Conservation (phyloP, 2,797 vertebrate genomes). For the Cyprinodon diabolis region DNA sequence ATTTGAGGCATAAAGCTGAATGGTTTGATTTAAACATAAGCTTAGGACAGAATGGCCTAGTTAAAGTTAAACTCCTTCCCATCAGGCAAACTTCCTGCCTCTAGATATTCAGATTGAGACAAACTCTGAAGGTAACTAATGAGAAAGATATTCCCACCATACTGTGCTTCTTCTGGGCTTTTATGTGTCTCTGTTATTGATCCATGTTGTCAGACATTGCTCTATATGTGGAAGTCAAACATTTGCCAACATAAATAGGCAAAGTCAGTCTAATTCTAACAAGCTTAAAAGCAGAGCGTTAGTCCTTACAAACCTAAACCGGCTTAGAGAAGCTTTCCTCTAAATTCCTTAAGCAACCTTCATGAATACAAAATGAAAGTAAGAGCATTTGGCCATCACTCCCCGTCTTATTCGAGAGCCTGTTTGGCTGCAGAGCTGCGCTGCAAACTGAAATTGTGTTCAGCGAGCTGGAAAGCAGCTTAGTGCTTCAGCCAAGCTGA, state of each 20-base stretch:
- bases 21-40: too few relatives aligned
- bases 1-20: too few relatives aligned
- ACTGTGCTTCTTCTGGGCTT: neutral
- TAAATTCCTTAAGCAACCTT: neutral
- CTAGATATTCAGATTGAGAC: too few relatives aligned
- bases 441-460: slow-evolving; percentile 11
- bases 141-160: too few relatives aligned
- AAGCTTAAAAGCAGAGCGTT: neutral
- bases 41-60: neutral
- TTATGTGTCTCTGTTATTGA: neutral
- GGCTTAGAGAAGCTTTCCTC: neutral
- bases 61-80: neutral
- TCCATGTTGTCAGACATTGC: neutral
- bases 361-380: neutral
- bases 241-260: neutral
- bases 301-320: slow-evolving; percentile 1
- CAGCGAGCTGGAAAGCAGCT: slow-evolving; percentile 20
- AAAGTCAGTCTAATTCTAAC: neutral
- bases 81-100: too few relatives aligned
- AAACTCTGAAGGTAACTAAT: too few relatives aligned
- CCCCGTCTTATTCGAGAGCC: neutral
- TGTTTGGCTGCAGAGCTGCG: neutral
- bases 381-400: neutral
- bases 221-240: neutral
- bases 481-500: slow-evolving; percentile 18